Percentiles rank a stretch among this genome's conserved stretches.
Conservation (phyloP, 1,140 invertebrate species). For the Lamellibrachia luymesi region DNA sequence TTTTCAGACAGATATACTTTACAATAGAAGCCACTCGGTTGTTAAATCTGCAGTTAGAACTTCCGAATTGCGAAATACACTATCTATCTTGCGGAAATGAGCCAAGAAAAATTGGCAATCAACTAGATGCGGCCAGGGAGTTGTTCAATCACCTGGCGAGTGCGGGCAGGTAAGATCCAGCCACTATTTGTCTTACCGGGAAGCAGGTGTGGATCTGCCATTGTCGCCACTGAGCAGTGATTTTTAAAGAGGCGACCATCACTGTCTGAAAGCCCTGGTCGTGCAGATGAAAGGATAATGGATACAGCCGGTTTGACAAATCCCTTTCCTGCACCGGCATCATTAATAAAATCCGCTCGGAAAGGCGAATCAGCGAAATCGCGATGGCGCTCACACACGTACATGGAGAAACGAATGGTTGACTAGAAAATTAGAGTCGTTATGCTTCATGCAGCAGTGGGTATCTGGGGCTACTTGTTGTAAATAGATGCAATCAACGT, state of each 20-base stretch:
- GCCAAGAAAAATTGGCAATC: neutral
- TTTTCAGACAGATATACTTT: too few species aligned
- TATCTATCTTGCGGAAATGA: neutral
- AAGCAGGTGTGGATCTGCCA: neutral
- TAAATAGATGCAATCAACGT: conserved; percentile 1
- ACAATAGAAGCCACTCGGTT: too few species aligned
- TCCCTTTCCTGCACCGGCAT: neutral
- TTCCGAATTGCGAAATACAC: neutral
- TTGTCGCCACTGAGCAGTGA: neutral
- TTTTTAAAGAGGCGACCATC: neutral
- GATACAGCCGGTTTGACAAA: neutral
- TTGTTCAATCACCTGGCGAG: neutral
- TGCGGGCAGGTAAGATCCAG: neutral
- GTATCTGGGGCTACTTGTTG: neutral
- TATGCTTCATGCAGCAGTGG: neutral
- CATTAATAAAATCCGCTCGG: neutral
- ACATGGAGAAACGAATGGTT: neutral
- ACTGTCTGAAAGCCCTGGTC: neutral
- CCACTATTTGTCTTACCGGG: neutral
- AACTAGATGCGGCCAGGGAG: neutral
- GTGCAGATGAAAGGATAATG: neutral
- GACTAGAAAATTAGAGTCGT: neutral
- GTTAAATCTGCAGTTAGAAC: neutral
- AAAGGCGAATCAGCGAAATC: neutral
- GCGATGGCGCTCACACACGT: neutral